Evolutionary conservation across 30 jellyfish, hydroid and myxozoan species (phyloP).

Genomic region (Chrysaora quinquecirrha): DNA sequence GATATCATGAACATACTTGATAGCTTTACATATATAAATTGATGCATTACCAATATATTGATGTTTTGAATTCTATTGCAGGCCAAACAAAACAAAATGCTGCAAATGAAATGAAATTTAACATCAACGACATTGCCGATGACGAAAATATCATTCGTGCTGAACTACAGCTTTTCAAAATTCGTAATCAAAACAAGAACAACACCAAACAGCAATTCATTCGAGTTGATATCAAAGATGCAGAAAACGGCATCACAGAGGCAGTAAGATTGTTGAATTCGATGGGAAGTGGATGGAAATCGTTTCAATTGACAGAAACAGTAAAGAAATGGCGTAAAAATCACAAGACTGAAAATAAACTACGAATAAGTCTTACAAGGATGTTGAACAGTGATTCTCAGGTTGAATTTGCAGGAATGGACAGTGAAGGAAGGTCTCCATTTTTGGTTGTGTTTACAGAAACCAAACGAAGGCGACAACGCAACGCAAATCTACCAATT

Average conservation of each 20-base stretch:
- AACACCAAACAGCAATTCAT: background rate
- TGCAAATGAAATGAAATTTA: constrained; percentile 12
- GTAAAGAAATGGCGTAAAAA: constrained; percentile 51
- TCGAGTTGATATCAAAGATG: constrained; percentile 40
- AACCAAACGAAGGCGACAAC: background rate
- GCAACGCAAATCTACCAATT: background rate
- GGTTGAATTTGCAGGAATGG: constrained; percentile 16
- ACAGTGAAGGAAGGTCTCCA: constrained; percentile 40
- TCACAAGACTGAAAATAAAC: background rate
- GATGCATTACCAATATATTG: too few relatives aligned
- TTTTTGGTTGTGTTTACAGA: constrained; percentile 51
- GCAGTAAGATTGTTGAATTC: constrained; percentile 30
- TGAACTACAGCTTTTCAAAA: constrained; percentile 43
- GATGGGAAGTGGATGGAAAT: constrained; percentile 71
- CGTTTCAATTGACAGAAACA: constrained; percentile 51
- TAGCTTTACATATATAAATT: too few relatives aligned
- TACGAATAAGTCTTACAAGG: constrained; percentile 28
- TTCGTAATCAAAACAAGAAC: constrained; percentile 1
- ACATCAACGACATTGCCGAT: constrained; percentile 42
- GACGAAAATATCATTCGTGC: constrained; percentile 60
- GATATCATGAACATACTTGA: too few relatives aligned
- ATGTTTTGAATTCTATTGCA: background rate
- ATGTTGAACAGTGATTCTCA: background rate
- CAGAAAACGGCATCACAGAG: background rate
- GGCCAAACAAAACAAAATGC: constrained; percentile 12